These are phyloP conservation scores for Lucinisca nassula DNA, from an alignment of 2,888 invertebrate genomes.

Conservation along the genomic window DNA sequence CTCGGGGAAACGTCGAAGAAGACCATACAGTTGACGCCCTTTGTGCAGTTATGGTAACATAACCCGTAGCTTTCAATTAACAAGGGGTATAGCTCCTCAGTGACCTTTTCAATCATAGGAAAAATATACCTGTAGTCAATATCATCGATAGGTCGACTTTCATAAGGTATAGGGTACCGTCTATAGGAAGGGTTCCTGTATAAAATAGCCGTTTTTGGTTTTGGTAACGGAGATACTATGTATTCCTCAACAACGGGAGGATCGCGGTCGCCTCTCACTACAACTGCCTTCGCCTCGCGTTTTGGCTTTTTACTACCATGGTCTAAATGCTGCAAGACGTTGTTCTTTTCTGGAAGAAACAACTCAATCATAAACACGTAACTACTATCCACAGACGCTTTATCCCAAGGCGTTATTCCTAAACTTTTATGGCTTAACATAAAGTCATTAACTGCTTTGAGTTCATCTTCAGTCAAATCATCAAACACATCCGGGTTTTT, in stretches of 20 bases:
- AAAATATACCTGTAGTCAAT: conserved; percentile 70
- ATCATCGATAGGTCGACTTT: conserved; percentile 73
- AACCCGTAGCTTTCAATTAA: conserved; percentile 75
- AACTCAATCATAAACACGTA: conserved; percentile 78
- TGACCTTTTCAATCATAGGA: conserved; percentile 41
- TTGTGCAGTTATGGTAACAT: conserved; percentile 76
- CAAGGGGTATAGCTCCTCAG: conserved; percentile 66
- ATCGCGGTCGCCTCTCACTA: conserved; percentile 76
- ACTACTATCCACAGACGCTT: conserved; percentile 69
- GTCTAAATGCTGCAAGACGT: conserved; percentile 71
- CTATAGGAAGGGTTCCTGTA: conserved; percentile 72
- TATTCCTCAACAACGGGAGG: conserved; percentile 82
- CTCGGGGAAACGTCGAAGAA: conserved; percentile 75
- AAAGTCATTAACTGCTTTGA: conserved; percentile 69
- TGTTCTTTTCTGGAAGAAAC: conserved; percentile 73
- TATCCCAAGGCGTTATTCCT: conserved; percentile 54
- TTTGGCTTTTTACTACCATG: conserved; percentile 61
- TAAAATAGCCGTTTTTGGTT: conserved; percentile 62
- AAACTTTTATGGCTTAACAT: conserved; percentile 61
- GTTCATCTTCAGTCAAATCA: conserved; percentile 78
- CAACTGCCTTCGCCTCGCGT: conserved; percentile 75
- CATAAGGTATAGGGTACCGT: conserved; percentile 73
- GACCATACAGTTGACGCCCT: conserved; percentile 67
- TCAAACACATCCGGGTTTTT: conserved; percentile 76
- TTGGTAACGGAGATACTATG: conserved; percentile 78